Evolutionary conservation across 2,113 vertebrate genomes (phyloP), one percentile per base, ranked within the genome.

Genomic region (Rhinoderma darwinii): DNA sequence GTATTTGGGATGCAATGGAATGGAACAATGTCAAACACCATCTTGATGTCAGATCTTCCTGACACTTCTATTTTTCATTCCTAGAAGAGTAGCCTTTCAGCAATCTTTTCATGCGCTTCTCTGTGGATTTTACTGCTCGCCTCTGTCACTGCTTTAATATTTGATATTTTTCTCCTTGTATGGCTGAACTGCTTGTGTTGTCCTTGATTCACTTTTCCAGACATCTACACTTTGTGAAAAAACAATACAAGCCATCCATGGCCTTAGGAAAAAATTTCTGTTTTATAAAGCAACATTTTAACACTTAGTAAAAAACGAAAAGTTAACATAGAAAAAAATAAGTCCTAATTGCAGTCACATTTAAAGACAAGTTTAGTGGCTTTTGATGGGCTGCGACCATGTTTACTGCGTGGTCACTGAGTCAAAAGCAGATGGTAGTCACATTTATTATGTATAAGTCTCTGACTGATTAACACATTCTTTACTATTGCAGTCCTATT

Each of bases 201-300:
- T 66, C 79, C 79, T 82, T 63, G 37, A 37, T 82, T 82, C 56
- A 82, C 59, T 82, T 43, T 61, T 81, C 54, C 78, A 81, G 54
- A 39, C n/a, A 12, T 63, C 54, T 39, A 81, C 39, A 63, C 32
- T 61, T 61, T 41, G 9, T 20, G 0, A 56, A 20, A 78, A 78
- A 8, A 14, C 4, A 18, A 6, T 81, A 63, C 37, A 11, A 80
- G 78, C 27, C 51, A 39, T 80, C 37, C 54, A 61, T n/a, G 39
- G 78, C 77, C 78, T 61, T 63, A 82, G 66, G 39, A 43, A 30
- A 63, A n/a, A 82, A 27, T 12, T 41, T 82, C 39, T 82, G 39
- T 82, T 66, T 17, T n/a, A 11, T 41, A 10, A 80, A 43, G 35
- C 37, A 43, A 20, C 6, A 17, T 20, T 15, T 18, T 81, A 25